Evolutionary conservation across 2,888 invertebrate genomes (phyloP).

Genomic region (Tachina fera): DNA sequence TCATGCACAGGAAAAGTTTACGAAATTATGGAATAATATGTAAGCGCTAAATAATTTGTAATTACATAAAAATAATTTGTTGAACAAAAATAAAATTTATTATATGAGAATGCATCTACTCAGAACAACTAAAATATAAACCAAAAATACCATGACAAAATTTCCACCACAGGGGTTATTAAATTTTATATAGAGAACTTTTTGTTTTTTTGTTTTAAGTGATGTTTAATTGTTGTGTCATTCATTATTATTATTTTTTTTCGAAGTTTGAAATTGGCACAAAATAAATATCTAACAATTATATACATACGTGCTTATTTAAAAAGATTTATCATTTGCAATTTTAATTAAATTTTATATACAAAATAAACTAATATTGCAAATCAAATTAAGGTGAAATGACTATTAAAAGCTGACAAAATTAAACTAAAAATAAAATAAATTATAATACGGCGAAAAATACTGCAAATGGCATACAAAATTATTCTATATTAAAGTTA

Average conservation of each 20-base stretch:
- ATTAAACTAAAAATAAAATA: constrained; percentile 7
- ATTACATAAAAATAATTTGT: constrained; percentile 55
- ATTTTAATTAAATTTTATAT: constrained; percentile 62
- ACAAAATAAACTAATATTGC: constrained; percentile 27
- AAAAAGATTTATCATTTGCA: constrained; percentile 54
- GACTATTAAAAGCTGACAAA: constrained; percentile 18
- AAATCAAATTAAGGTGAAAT: constrained; percentile 43
- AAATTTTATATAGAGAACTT: constrained; percentile 49
- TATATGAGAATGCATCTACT: neutral
- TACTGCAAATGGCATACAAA: neutral
- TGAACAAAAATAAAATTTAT: constrained; percentile 35
- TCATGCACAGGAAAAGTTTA: constrained; percentile 7
- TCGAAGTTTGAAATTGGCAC: constrained; percentile 19
- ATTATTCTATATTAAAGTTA: neutral
- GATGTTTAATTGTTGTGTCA: constrained; percentile 66
- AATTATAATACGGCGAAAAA: neutral
- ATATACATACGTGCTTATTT: constrained; percentile 37
- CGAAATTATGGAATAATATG: constrained; percentile 29
- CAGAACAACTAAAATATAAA: too few relatives aligned
- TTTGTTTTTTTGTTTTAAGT: neutral
- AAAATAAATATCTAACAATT: constrained; percentile 23
- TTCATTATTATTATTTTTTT: constrained; percentile 39
- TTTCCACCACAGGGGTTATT: constrained; percentile 54
- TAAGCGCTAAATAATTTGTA: constrained; percentile 60
- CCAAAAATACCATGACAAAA: neutral